Evolutionary conservation across 2,797 vertebrate genomes (phyloP).

Genomic region (Danionella dracula): DNA sequence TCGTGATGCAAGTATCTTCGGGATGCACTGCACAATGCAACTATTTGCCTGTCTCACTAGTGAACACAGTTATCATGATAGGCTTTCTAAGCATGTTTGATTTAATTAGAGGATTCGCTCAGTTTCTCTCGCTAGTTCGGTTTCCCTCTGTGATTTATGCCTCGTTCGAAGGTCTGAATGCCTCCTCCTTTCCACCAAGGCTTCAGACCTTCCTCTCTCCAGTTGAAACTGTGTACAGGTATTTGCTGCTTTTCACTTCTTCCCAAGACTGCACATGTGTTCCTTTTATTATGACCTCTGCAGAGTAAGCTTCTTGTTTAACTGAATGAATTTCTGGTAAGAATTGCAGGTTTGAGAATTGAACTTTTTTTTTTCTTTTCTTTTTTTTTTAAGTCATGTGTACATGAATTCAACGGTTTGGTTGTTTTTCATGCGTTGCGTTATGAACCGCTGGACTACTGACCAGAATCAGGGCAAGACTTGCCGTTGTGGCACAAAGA

Average conservation of each 20-base stretch:
- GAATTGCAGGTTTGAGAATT: conserved; percentile 9
- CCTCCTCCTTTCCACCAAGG: conserved; percentile 16
- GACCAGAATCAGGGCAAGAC: conserved; percentile 47
- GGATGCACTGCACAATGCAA: conserved; percentile 34
- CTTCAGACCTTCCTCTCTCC: conserved; percentile 52
- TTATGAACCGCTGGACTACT: conserved; percentile 47
- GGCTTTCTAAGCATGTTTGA: conserved; percentile 23
- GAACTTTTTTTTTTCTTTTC: no score
- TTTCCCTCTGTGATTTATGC: conserved; percentile 2
- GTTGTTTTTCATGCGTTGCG: conserved; percentile 45
- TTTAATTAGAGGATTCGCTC: neutral
- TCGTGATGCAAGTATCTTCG: conserved; percentile 28
- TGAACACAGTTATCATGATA: conserved; percentile 19
- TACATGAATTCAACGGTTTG: conserved; percentile 24
- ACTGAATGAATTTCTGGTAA: neutral
- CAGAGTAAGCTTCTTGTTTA: conserved; percentile 5
- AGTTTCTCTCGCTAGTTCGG: neutral
- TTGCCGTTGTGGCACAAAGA: conserved; percentile 49
- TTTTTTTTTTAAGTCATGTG: conserved; percentile 3
- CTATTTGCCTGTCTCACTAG: conserved; percentile 34
- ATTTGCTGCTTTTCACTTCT: conserved; percentile 56
- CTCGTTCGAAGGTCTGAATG: conserved; percentile 9
- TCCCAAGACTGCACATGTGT: conserved; percentile 37
- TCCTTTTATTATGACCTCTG: conserved; percentile 1
- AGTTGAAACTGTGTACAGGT: conserved; percentile 57